phyloP scores from a whole-genome alignment of 92 coral and sea anemone species.

The Palythoa grandiflora region DNA sequence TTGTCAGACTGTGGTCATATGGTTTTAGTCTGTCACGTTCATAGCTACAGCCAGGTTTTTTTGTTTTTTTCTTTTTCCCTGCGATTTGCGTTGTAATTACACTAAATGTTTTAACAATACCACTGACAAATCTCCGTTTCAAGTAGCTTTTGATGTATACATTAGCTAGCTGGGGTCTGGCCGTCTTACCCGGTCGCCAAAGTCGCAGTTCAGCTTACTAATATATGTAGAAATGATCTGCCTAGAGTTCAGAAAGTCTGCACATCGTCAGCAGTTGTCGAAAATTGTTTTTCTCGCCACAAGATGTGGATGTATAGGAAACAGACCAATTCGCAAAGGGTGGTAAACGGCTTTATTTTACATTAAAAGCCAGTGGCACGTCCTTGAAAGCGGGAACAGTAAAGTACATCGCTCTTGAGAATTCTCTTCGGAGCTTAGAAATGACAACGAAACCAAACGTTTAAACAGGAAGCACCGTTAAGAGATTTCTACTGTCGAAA shows the following conservation, averaged over 20 bases:
- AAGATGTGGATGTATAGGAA: not conserved
- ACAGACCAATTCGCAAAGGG: constrained; percentile 40
- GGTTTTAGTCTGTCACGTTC: constrained; percentile 17
- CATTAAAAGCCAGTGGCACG: constrained; percentile 14
- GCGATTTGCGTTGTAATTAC: constrained; percentile 16
- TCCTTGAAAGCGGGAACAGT: constrained; percentile 15
- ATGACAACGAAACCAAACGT: not conserved
- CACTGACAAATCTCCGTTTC: constrained; percentile 16
- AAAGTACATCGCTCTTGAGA: constrained; percentile 14
- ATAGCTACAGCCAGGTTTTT: constrained; percentile 1
- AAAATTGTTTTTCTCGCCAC: not conserved
- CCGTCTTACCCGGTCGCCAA: constrained; percentile 21
- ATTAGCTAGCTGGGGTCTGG: not conserved
- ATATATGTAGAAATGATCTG: constrained; percentile 26
- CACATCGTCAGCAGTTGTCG: constrained; percentile 11
- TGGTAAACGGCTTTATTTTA: constrained; percentile 31
- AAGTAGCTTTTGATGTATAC: constrained; percentile 19
- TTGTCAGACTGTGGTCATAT: not conserved
- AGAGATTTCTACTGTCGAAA: not conserved
- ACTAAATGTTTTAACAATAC: not conserved
- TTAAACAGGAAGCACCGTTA: not conserved
- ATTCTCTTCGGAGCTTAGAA: not conserved
- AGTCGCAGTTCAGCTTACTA: not conserved
- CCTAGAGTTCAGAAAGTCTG: constrained; percentile 32
- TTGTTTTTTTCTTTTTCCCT: not conserved